phyloP scores from a whole-genome alignment of 2,888 invertebrate species.

The Boloria selene region DNA sequence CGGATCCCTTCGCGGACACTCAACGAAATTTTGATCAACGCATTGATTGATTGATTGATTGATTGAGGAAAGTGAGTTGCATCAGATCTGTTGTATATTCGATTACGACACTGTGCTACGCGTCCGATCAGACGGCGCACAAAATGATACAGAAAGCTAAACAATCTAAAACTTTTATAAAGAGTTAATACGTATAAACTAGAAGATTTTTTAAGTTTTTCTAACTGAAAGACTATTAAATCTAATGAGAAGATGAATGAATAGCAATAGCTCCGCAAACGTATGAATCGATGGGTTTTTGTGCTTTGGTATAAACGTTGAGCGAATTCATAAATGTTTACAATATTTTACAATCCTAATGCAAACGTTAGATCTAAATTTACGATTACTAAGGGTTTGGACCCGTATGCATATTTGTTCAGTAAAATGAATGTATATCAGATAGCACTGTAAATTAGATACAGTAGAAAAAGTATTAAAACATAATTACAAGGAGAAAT shows the following conservation, averaged over 20 bases:
- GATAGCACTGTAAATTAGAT: slow-evolving; percentile 68
- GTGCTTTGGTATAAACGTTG: slow-evolving; percentile 82
- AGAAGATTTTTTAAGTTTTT: slow-evolving; percentile 78
- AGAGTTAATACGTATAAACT: slow-evolving; percentile 49
- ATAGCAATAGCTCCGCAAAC: slow-evolving; percentile 68
- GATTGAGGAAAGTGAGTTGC: slow-evolving; percentile 31
- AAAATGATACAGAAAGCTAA: slow-evolving; percentile 29
- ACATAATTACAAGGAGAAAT: slow-evolving; percentile 78
- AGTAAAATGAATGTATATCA: slow-evolving; percentile 62
- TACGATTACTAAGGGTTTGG: slow-evolving; percentile 80
- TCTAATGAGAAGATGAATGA: slow-evolving; percentile 71
- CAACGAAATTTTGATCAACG: slow-evolving; percentile 7
- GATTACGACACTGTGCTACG: slow-evolving; percentile 47
- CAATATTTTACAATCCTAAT: slow-evolving; percentile 76
- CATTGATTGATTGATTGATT: too few relatives aligned
- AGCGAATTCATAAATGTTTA: slow-evolving; percentile 77
- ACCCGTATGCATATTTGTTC: slow-evolving; percentile 79
- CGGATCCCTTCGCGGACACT: slow-evolving; percentile 24
- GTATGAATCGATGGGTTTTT: slow-evolving; percentile 80
- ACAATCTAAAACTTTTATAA: slow-evolving; percentile 35
- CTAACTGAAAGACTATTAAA: slow-evolving; percentile 79
- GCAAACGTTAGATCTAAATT: slow-evolving; percentile 76
- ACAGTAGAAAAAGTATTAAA: slow-evolving; percentile 60
- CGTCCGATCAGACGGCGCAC: slow-evolving; percentile 14
- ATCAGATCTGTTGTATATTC: slow-evolving; percentile 61